phyloP scores from a whole-genome alignment of 2,888 invertebrate species.

The Thysanoteuthis rhombus region DNA sequence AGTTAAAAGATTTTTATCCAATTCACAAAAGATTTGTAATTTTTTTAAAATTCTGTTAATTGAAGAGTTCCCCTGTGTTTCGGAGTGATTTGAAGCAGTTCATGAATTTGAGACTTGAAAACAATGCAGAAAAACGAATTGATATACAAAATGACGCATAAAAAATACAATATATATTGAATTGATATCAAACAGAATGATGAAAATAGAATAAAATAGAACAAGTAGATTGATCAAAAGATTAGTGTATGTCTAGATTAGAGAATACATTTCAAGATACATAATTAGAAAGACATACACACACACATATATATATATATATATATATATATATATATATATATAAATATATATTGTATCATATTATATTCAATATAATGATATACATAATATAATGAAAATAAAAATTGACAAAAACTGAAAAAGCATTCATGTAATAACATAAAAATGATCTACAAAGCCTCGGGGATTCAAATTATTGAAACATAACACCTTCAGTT shows the following conservation, averaged over 20 bases:
- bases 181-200: not conserved
- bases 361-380: too few relatives aligned
- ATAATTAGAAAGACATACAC: not conserved
- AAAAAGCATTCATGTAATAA: not conserved
- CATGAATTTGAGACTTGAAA: too few relatives aligned
- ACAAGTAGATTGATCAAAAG: not conserved
- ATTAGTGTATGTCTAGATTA: not conserved
- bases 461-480: not conserved
- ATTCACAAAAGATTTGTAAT: too few relatives aligned
- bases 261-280: not conserved
- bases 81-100: too few relatives aligned
- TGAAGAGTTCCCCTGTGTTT: too few relatives aligned
- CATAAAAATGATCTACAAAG: not conserved
- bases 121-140: too few relatives aligned
- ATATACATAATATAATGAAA: not conserved
- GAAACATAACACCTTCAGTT: not conserved
- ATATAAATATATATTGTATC: too few relatives aligned
- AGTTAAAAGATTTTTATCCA: too few relatives aligned
- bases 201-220: not conserved
- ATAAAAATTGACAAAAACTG: not conserved
- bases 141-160: too few relatives aligned
- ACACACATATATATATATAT: too few relatives aligned
- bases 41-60: too few relatives aligned
- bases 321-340: too few relatives aligned
- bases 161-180: not conserved